Evolutionary conservation across 2,888 invertebrate genomes (phyloP).

Genomic region (Eupsilia transversa): DNA sequence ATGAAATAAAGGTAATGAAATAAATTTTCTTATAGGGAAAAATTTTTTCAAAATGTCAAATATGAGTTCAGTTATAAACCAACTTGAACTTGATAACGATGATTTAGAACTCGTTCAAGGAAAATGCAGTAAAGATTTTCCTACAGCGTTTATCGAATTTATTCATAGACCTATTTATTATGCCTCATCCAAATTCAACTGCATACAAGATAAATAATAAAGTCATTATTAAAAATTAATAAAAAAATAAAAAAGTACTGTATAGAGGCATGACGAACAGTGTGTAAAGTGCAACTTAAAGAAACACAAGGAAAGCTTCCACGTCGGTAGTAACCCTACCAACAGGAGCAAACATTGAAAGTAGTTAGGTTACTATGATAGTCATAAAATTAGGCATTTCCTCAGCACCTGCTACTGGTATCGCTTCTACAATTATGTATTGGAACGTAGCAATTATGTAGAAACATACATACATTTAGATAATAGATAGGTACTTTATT

Average conservation of each 20-base stretch:
- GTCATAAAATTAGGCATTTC: constrained; percentile 73
- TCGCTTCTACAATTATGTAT: constrained; percentile 43
- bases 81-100: not conserved
- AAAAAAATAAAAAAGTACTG: too few species aligned
- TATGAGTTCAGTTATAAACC: too few species aligned
- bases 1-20: too few species aligned
- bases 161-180: not conserved
- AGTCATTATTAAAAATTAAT: not conserved
- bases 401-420: constrained; percentile 65
- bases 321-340: constrained; percentile 28
- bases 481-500: not conserved
- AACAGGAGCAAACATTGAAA: constrained; percentile 41
- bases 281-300: not conserved
- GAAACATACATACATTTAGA: constrained; percentile 16
- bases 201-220: not conserved
- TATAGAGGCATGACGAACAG: too few species aligned
- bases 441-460: constrained; percentile 32
- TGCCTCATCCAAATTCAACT: not conserved
- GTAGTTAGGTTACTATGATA: constrained; percentile 27
- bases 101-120: not conserved
- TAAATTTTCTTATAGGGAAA: too few species aligned
- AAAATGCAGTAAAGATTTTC: not conserved
- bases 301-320: not conserved
- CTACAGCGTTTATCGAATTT: not conserved
- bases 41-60: not conserved